phyloP scores from a whole-genome alignment of 2,888 invertebrate species.

The Rambutsinella grinnellia region DNA sequence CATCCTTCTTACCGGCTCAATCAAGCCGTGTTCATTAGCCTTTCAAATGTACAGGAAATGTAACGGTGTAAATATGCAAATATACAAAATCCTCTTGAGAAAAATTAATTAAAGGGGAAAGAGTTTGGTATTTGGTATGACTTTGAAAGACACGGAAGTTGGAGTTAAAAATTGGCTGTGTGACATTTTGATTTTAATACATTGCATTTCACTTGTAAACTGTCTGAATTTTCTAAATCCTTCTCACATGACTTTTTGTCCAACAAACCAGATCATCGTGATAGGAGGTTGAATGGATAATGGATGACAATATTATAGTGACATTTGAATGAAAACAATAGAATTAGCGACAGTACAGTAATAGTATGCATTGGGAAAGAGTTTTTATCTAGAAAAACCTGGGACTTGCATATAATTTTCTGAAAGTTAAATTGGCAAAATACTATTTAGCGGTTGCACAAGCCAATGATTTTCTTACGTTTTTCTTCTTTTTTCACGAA shows the following conservation, averaged over 20 bases:
- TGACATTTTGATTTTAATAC: neutral
- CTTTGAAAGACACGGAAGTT: neutral
- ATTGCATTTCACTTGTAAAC: neutral
- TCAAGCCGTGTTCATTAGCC: conserved; percentile 35
- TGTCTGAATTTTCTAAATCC: no score
- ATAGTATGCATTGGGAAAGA: conserved; percentile 9
- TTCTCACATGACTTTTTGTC: no score
- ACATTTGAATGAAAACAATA: conserved; percentile 12
- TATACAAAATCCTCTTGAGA: neutral
- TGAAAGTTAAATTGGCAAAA: conserved; percentile 12
- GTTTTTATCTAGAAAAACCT: conserved; percentile 1
- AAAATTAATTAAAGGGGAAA: neutral
- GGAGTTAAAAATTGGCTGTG: neutral
- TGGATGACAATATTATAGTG: conserved; percentile 6
- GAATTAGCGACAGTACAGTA: neutral
- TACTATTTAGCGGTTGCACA: conserved; percentile 36
- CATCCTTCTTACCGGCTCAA: conserved; percentile 25
- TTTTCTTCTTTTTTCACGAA: conserved; percentile 27
- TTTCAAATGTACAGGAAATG: conserved; percentile 20
- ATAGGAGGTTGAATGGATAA: neutral
- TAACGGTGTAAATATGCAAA: neutral
- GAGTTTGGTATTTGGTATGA: no score
- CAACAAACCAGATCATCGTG: neutral
- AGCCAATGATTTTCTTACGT: conserved; percentile 20
- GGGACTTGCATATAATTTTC: neutral